Evolutionary conservation across 2,797 vertebrate genomes (phyloP).

Genomic region (Enteromius mattozi): DNA sequence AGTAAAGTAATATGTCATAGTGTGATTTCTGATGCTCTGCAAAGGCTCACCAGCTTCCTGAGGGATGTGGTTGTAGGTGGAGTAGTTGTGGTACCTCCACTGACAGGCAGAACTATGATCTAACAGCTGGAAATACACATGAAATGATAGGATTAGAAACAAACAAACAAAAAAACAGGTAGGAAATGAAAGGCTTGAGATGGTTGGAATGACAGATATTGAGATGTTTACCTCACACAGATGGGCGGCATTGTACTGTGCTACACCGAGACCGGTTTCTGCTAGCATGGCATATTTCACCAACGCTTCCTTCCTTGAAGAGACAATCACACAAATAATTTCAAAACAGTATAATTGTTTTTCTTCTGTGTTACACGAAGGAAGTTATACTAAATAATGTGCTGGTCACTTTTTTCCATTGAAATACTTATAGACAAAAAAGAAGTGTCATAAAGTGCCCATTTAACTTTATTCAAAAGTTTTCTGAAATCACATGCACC

Average conservation of each 20-base stretch:
- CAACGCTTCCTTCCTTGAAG: slow-evolving; percentile 83
- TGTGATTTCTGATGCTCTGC: neutral
- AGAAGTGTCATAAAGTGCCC: neutral
- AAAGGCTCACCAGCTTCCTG: slow-evolving; percentile 84
- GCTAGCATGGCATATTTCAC: slow-evolving; percentile 87
- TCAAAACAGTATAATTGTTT: neutral
- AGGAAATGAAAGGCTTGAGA: neutral
- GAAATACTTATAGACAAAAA: neutral
- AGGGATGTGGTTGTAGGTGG: slow-evolving; percentile 85
- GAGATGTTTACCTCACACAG: slow-evolving; percentile 84
- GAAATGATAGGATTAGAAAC: slow-evolving; percentile 11
- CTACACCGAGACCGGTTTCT: slow-evolving; percentile 90
- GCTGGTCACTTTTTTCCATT: neutral
- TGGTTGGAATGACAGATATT: slow-evolving; percentile 1
- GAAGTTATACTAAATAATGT: neutral
- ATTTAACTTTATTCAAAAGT: neutral
- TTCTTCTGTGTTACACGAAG: neutral
- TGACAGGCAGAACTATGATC: slow-evolving; percentile 80
- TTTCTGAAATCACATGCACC: too few species aligned
- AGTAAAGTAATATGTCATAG: neutral
- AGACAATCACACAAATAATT: slow-evolving; percentile 27
- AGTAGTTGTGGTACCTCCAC: slow-evolving; percentile 92
- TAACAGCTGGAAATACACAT: slow-evolving; percentile 77
- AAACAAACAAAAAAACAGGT: neutral
- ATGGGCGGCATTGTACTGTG: slow-evolving; percentile 90